These are phyloP conservation scores for Hylaeus volcanicus DNA, from an alignment of 1,140 invertebrate species.

Conservation along the genomic window DNA sequence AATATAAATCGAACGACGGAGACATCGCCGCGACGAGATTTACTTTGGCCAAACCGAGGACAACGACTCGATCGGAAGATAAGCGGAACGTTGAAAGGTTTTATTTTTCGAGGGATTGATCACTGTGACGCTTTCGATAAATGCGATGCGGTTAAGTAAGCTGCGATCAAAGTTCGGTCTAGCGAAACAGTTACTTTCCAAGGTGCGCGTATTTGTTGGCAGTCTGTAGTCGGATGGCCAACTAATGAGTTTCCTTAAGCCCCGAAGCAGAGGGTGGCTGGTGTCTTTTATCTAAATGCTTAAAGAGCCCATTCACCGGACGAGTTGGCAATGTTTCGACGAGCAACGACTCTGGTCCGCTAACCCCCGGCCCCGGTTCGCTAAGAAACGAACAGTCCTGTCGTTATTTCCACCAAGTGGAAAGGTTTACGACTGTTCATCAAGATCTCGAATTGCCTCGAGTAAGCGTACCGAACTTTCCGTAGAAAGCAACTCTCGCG, in stretches of 20 bases:
- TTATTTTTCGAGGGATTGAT: too few species aligned
- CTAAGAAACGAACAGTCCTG: too few species aligned
- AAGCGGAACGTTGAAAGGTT: too few species aligned
- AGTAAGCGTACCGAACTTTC: slow-evolving; percentile 44
- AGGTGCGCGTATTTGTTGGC: too few species aligned
- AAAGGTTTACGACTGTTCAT: slow-evolving; percentile 63
- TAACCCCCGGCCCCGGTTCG: neutral
- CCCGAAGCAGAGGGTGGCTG: too few species aligned
- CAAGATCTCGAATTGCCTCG: slow-evolving; percentile 52
- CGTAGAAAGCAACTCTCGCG: slow-evolving; percentile 48
- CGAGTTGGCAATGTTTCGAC: neutral
- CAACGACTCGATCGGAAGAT: too few species aligned
- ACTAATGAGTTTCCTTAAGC: neutral
- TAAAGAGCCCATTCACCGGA: neutral
- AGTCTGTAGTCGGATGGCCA: neutral
- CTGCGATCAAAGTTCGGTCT: too few species aligned
- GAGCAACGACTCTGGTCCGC: slow-evolving; percentile 33
- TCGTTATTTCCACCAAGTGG: neutral
- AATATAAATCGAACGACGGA: neutral
- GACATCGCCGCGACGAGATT: too few species aligned
- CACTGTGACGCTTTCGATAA: too few species aligned
- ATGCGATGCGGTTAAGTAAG: too few species aligned
- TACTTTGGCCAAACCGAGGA: neutral
- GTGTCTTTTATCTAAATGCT: slow-evolving; percentile 9
- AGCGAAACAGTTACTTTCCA: neutral